Evolutionary conservation across 2,113 vertebrate genomes (phyloP).

Genomic region (Muntiacus reevesi): DNA sequence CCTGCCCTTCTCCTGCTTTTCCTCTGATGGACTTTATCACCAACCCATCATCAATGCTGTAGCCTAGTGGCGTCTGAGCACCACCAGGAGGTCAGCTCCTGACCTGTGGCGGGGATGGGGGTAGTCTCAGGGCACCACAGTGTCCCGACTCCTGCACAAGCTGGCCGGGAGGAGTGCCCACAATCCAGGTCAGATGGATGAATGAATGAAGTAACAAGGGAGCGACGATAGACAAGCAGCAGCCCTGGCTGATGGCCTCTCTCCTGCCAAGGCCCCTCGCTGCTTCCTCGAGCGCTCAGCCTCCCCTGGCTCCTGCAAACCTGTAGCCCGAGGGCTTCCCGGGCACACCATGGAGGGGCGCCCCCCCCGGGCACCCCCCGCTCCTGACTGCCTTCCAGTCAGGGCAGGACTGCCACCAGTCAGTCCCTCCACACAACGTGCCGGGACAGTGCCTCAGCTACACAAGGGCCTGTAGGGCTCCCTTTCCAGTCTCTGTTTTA

Average conservation of each 20-base stretch:
- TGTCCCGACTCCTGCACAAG: background rate
- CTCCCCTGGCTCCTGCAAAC: background rate
- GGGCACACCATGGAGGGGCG: background rate
- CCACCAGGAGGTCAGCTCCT: background rate
- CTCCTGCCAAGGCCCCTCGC: background rate
- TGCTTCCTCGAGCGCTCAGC: rapidly evolving
- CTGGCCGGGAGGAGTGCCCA: background rate
- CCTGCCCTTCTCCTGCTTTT: too few species aligned
- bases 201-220: rapidly evolving
- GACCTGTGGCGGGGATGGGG: background rate
- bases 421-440: background rate
- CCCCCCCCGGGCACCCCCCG: too few species aligned
- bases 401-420: background rate
- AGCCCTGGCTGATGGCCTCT: background rate
- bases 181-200: background rate
- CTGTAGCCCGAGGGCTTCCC: rapidly evolving
- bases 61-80: background rate
- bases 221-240: rapidly evolving
- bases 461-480: background rate
- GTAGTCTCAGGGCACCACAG: background rate
- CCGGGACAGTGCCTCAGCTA: background rate
- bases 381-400: background rate
- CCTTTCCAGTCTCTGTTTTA: background rate
- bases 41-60: rapidly evolving
- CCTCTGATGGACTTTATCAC: background rate